phyloP scores from a whole-genome alignment of 2,113 vertebrate genomes.

The Australoheros scitulus region DNA sequence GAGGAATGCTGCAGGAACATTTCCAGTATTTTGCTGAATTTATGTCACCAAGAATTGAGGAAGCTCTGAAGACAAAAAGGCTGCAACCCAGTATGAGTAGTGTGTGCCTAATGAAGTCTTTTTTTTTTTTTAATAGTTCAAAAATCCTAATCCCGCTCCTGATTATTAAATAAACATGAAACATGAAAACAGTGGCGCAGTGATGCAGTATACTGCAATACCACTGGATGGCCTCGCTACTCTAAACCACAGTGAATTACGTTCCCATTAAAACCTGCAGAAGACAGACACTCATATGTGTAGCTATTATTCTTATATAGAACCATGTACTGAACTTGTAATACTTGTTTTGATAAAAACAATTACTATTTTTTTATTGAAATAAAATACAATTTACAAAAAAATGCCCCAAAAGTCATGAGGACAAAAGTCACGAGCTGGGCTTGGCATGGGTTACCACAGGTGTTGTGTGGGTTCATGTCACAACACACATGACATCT shows the following conservation, averaged over 20 bases:
- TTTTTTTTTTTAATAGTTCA: no score
- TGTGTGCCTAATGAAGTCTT: no score
- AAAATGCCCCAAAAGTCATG: not conserved
- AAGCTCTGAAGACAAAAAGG: not conserved
- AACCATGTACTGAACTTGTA: not conserved
- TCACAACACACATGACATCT: not conserved
- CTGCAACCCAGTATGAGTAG: no score
- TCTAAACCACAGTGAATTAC: not conserved
- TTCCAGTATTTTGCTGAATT: not conserved
- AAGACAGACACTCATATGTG: not conserved
- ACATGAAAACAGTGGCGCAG: not conserved
- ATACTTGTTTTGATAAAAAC: not conserved
- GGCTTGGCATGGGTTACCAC: not conserved
- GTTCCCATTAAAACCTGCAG: not conserved
- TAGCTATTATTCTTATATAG: not conserved
- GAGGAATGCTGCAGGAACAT: not conserved
- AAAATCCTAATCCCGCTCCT: no score
- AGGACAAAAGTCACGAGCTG: not conserved
- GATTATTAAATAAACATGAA: not conserved
- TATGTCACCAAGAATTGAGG: not conserved
- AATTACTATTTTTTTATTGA: not conserved
- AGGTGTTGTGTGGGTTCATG: not conserved
- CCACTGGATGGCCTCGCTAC: constrained; percentile 1
- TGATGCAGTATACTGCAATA: not conserved
- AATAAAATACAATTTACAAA: not conserved